These are phyloP conservation scores for Amblyjoppa proteus DNA, from an alignment of 2,888 invertebrate genomes.

Conservation along the genomic window DNA sequence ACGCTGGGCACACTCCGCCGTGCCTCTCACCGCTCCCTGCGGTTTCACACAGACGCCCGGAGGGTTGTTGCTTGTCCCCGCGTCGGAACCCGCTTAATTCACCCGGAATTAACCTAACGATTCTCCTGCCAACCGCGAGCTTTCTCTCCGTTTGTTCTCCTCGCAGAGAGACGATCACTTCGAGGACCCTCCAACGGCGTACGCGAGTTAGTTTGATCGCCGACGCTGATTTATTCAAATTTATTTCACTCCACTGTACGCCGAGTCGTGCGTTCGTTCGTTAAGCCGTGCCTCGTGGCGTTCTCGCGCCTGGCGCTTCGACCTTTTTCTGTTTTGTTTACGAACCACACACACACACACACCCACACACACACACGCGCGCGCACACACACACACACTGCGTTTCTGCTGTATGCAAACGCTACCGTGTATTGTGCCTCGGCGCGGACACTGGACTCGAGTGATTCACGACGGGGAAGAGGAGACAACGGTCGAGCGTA, in stretches of 20 bases:
- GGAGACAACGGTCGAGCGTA: conserved; percentile 13
- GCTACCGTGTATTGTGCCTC: conserved; percentile 11
- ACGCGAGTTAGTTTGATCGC: not conserved
- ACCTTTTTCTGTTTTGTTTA: conserved; percentile 8
- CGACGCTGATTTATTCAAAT: conserved; percentile 49
- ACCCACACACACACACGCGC: too few species aligned
- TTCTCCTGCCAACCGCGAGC: conserved; percentile 4
- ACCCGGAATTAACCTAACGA: conserved; percentile 51
- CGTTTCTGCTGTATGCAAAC: conserved; percentile 53
- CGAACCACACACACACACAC: too few species aligned
- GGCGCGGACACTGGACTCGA: conserved; percentile 32
- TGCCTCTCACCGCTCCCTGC: not conserved
- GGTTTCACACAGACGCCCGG: conserved; percentile 2
- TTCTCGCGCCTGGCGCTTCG: conserved; percentile 9
- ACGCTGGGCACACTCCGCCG: not conserved
- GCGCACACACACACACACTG: too few species aligned
- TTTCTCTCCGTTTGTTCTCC: conserved; percentile 19
- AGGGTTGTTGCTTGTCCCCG: conserved; percentile 13
- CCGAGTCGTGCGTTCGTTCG: conserved; percentile 14
- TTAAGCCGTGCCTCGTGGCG: conserved; percentile 28
- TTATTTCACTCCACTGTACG: conserved; percentile 3
- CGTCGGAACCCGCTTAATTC: conserved; percentile 25
- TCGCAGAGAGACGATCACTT: conserved; percentile 20
- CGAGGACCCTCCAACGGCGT: not conserved
- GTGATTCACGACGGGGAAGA: conserved; percentile 58